Base-by-base conservation (phyloP, 1,140 invertebrate species). In the Eubasilissa regina region DNA sequence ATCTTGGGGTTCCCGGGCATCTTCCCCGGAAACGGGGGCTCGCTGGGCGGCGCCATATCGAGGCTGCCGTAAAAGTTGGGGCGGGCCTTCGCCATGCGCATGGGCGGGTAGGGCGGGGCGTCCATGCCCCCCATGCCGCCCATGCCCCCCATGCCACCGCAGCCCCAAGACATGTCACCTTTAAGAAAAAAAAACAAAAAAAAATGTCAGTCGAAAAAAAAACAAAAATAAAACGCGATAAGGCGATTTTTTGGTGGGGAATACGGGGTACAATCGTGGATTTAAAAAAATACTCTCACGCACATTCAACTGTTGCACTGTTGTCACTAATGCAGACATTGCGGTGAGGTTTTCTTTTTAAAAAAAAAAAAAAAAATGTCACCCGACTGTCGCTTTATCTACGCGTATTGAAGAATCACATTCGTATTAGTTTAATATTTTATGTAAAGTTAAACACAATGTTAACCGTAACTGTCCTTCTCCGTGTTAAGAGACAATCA, bases 161-260 rank as follows among this genome's bases (percentile, higher is more conserved):
- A 25, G 66, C 76, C 76, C 76, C 76, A 78, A 11, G 76, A 43
- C 72, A 58, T 74, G 72, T 74, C 72, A 70, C 48, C 64, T 55
- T 70, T 51, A 47, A 35, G 53, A 58, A 53, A 53, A 60, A 70
- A 58, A 44, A 72, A 72, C 21, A 72, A 78, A 78, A 70, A 78
- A 78, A 78, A 78, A 45, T 19, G 48, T 56, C 66, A 70, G 66
- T 53, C 76, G 47, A 68, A 62, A 70, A 70, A 75, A 17, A 74
- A 74, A 74, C 51, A 56, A 62, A 75, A 75, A 75, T 21, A 62
- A 75, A 62, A 62, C 55, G 44, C 66, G 45, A 12, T 43, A n/a
- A n/a, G n/a, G n/a, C n/a, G n/a, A n/a, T n/a, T n/a, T n/a, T n/a
- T n/a, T n/a, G 15, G n/a, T 19, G 17, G 53, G n/a, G 55, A 19